Conservation (phyloP, 2,888 invertebrate genomes). For the Campoplex nolae region DNA sequence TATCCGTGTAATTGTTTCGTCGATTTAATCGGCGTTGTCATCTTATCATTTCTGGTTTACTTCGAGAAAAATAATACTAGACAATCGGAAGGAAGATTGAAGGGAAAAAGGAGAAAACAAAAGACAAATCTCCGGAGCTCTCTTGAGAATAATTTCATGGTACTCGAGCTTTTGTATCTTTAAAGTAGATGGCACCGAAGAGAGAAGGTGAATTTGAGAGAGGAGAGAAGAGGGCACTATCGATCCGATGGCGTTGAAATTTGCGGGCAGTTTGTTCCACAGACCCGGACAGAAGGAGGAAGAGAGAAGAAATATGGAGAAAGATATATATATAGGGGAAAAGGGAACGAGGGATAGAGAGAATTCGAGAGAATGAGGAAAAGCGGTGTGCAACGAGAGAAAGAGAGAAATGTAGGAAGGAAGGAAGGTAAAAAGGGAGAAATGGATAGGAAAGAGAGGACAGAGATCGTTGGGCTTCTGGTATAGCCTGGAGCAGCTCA, state of each 20-base stretch:
- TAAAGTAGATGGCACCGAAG: conserved; percentile 52
- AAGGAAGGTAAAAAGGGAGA: not conserved
- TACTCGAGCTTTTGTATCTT: conserved; percentile 41
- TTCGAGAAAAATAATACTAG: not conserved
- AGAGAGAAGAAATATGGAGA: conserved; percentile 1
- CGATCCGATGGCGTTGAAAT: conserved; percentile 56
- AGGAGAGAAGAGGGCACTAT: conserved; percentile 30
- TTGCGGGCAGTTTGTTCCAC: conserved; percentile 59
- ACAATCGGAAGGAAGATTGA: not conserved
- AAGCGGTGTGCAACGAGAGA: not conserved
- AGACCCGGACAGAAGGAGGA: conserved; percentile 44
- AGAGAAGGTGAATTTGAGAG: conserved; percentile 36
- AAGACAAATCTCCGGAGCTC: conserved; percentile 12
- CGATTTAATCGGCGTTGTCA: not conserved
- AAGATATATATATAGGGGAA: conserved; percentile 17
- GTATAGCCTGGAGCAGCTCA: conserved; percentile 50
- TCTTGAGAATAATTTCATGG: conserved; percentile 42
- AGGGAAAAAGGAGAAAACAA: conserved; percentile 7
- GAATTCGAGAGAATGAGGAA: not conserved
- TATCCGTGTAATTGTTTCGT: conserved; percentile 26
- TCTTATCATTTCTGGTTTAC: not conserved
- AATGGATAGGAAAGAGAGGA: conserved; percentile 8
- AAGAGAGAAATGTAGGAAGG: not conserved
- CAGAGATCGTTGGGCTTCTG: conserved; percentile 43
- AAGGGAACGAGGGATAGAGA: not conserved